phyloP scores from a whole-genome alignment of 2,888 invertebrate genomes.

The Cryptus viduatorius region DNA sequence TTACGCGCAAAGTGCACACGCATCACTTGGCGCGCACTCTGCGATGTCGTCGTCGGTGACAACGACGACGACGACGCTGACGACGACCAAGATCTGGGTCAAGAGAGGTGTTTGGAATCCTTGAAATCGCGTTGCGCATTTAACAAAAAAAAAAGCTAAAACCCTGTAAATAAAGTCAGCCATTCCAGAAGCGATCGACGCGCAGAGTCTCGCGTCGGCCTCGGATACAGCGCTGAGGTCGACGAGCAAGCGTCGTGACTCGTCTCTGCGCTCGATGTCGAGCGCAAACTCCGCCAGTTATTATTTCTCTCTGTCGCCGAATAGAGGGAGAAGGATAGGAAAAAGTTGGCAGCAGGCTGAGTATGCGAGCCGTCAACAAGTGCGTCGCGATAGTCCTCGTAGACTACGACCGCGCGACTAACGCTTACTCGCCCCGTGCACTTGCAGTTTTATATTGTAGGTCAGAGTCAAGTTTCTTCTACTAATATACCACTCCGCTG shows the following conservation, averaged over 20 bases:
- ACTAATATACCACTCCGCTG: constrained; percentile 65
- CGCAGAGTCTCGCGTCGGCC: constrained; percentile 65
- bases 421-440: constrained; percentile 67
- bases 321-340: neutral
- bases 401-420: constrained; percentile 32
- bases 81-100: constrained; percentile 82
- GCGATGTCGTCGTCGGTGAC: neutral
- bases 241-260: constrained; percentile 60
- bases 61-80: neutral
- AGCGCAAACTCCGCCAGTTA: constrained; percentile 24
- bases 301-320: constrained; percentile 40
- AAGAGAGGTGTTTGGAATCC: constrained; percentile 82
- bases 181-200: constrained; percentile 68
- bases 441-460: constrained; percentile 75
- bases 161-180: constrained; percentile 67
- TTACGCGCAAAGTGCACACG: constrained; percentile 18
- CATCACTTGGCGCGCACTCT: neutral
- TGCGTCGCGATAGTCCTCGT: constrained; percentile 32
- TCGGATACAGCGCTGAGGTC: constrained; percentile 67
- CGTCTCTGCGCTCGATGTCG: constrained; percentile 35
- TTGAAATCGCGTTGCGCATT: constrained; percentile 76
- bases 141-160: constrained; percentile 51
- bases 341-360: constrained; percentile 36
- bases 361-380: constrained; percentile 27
- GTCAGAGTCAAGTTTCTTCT: constrained; percentile 79